Conservation (phyloP, 2,888 invertebrate genomes). For the Gryllus longicercus region DNA sequence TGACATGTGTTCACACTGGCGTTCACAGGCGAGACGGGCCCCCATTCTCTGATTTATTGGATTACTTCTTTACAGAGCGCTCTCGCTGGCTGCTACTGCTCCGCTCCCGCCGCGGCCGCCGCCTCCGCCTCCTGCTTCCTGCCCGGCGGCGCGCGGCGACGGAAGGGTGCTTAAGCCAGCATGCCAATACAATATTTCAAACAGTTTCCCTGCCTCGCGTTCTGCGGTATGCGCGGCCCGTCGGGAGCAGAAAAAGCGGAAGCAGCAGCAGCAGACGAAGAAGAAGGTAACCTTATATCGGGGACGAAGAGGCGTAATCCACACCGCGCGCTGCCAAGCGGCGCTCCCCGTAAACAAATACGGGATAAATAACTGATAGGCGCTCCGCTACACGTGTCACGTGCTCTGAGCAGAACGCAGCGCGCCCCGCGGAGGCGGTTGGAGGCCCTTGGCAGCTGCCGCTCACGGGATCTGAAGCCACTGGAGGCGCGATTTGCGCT, state of each 20-base stretch:
- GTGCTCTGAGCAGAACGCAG: too few species aligned
- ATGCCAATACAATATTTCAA: too few species aligned
- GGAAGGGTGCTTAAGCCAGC: neutral
- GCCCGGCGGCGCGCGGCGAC: neutral
- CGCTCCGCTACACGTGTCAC: neutral
- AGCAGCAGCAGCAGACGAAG: neutral
- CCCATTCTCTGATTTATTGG: constrained; percentile 10
- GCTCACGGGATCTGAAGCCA: too few species aligned
- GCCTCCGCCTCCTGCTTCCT: too few species aligned
- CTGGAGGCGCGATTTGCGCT: too few species aligned
- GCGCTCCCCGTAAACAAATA: neutral
- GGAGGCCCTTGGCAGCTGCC: too few species aligned
- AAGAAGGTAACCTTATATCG: neutral
- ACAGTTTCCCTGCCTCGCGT: too few species aligned
- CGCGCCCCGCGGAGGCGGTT: too few species aligned
- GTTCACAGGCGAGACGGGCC: neutral
- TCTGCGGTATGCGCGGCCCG: too few species aligned
- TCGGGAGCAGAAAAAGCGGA: neutral
- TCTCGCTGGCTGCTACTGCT: neutral
- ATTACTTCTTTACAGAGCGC: constrained; percentile 10
- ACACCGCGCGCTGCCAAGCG: neutral
- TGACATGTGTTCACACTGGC: constrained; percentile 8
- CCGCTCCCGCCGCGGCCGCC: too few species aligned
- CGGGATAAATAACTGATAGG: neutral
- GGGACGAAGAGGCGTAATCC: neutral